These are phyloP conservation scores for Psephotus haematonotus DNA, from an alignment of 2,113 vertebrate species.

Conservation along the genomic window DNA sequence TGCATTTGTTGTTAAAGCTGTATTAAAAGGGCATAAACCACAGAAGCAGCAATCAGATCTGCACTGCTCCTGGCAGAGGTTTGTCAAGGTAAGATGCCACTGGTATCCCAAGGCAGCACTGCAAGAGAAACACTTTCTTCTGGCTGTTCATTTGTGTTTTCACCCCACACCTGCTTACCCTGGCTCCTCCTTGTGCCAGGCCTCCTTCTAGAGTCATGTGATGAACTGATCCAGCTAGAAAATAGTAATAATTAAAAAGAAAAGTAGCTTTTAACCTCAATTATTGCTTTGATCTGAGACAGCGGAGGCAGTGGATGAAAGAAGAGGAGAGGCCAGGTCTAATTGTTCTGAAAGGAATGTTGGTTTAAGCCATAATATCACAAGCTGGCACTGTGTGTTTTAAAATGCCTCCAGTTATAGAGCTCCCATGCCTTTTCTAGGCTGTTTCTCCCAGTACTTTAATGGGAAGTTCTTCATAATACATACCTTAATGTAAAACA, in stretches of 20 bases:
- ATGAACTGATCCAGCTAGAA: not conserved
- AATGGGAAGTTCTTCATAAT: not conserved
- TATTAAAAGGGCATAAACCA: not conserved
- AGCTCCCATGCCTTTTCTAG: not conserved
- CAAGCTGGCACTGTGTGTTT: not conserved
- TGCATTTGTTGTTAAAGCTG: fast-evolving
- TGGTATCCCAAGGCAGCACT: not conserved
- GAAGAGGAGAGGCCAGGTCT: not conserved
- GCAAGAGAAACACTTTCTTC: not conserved
- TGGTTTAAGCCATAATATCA: not conserved
- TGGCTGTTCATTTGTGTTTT: not conserved
- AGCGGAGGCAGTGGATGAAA: not conserved
- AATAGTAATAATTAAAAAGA: not conserved
- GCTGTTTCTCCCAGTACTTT: not conserved
- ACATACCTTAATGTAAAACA: not conserved
- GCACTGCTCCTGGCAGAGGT: not conserved
- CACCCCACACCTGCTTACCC: not conserved
- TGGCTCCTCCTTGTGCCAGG: not conserved
- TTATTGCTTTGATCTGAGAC: not conserved
- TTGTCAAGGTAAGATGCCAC: not conserved
- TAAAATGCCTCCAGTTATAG: not conserved
- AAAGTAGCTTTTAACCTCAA: not conserved
- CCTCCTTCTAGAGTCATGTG: not conserved
- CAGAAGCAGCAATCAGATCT: fast-evolving
- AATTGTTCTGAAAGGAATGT: not conserved